Percentiles rank a stretch among this genome's conserved stretches.
These are phyloP conservation scores for Nomada goodeniana DNA, from an alignment of 2,888 invertebrate genomes.

Conservation along the genomic window DNA sequence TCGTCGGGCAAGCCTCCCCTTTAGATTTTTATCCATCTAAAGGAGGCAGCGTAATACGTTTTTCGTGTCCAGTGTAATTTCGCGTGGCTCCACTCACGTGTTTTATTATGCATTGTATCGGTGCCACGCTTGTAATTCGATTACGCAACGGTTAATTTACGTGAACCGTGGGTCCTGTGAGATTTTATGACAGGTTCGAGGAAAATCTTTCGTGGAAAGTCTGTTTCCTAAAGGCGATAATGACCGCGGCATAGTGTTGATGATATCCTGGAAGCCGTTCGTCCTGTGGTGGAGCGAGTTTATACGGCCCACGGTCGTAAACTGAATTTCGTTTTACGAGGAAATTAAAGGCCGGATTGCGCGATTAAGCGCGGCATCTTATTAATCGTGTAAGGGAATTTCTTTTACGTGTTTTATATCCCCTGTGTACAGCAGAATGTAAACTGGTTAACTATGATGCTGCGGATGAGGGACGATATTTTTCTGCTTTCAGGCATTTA, in stretches of 20 bases:
- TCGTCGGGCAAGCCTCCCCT: slow-evolving; percentile 4
- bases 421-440: neutral
- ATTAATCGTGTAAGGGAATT: slow-evolving; percentile 11
- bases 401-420: slow-evolving; percentile 4
- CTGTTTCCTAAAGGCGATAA: slow-evolving; percentile 2
- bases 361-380: slow-evolving; percentile 13
- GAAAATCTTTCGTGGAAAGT: slow-evolving; percentile 1
- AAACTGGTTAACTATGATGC: slow-evolving; percentile 4
- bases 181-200: slow-evolving; percentile 12
- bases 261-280: neutral
- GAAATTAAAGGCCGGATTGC: neutral
- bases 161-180: neutral
- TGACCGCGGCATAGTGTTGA: neutral
- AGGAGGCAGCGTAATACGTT: slow-evolving; percentile 41
- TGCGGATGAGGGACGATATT: neutral
- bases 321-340: slow-evolving; percentile 23
- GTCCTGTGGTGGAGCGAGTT: neutral
- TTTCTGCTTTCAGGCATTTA: neutral
- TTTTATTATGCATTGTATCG: slow-evolving; percentile 45
- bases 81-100: slow-evolving; percentile 10
- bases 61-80: slow-evolving; percentile 40
- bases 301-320: slow-evolving; percentile 1
- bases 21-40: slow-evolving; percentile 44
- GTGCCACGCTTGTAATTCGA: neutral
- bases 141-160: slow-evolving; percentile 37